Evolutionary conservation across 2,797 vertebrate species (phyloP), one percentile per base, ranked within the genome.

Genomic region (Danio jaintianensis): DNA sequence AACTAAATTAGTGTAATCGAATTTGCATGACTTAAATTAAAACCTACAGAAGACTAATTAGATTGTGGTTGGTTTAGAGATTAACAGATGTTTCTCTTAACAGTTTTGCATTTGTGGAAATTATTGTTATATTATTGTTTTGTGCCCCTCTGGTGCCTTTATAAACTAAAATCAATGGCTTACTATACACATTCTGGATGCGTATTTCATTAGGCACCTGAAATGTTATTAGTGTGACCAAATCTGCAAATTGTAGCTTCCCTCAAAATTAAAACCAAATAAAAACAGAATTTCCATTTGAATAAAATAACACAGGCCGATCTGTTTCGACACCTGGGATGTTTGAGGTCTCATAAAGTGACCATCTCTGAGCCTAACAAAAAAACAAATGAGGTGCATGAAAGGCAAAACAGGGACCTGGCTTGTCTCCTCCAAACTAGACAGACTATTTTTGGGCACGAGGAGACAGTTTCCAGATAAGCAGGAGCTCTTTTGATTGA

Each of bases 401-500:
- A 77, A 80, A 77, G 43, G 72, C 20, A 56, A 69, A n/a, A 70
- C 78, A 43, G 61, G 68, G 43, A 42, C 42, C 1, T 7, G 68
- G 66, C 53, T 55, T 73, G 59, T 85, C 78, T 67, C 47, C 42
- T 59, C 48, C 78, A 82, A 78, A 82, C 76, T 82, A 76, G 78
- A 83, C 73, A 63, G 79, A 76, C 75, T 75, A 70, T 78, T 78
- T 87, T 87, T 81, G 52, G 70, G 52, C 75, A 72, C 75, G 75
- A 84, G 78, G 76, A 86, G 85, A 85, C 75, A 75, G 80, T 61
- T 84, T 84, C 48, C 62, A 84, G 84, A 85, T 67, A 74, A 83
- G 80, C 82, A 56, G 48, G 52, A 61, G 62, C 83, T 73, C 56
- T 75, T 85, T 70, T 90, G 88, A 91, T 87, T 86, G 90, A 85